Conservation (phyloP, 2,888 invertebrate genomes). For the Zonitis immaculata region DNA sequence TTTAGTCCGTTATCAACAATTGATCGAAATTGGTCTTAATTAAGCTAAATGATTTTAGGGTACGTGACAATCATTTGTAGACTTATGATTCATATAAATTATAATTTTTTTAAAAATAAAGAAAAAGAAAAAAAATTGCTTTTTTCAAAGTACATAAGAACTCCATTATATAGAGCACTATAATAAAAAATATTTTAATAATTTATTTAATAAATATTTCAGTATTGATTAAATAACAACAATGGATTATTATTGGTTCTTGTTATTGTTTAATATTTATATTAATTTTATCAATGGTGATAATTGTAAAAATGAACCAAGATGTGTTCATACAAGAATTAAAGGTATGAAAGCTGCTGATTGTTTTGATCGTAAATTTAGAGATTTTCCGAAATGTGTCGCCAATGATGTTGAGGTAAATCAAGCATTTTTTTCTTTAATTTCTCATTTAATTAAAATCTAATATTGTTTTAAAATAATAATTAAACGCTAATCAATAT, state of each 20-base stretch:
- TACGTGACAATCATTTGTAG: background rate
- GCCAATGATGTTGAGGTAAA: slow-evolving; percentile 41
- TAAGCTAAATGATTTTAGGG: background rate
- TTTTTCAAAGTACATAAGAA: too few species aligned
- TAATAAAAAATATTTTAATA: too few species aligned
- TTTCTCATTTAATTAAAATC: too few species aligned
- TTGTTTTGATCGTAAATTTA: slow-evolving; percentile 39
- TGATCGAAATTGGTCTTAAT: background rate
- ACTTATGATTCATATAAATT: background rate
- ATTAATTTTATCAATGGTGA: slow-evolving; percentile 8
- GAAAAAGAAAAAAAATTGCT: background rate
- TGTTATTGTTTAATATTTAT: slow-evolving; percentile 6
- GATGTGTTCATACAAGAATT: slow-evolving; percentile 30
- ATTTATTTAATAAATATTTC: too few species aligned
- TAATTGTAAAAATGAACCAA: slow-evolving; percentile 28
- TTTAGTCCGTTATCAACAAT: background rate
- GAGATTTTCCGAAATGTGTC: slow-evolving; percentile 39
- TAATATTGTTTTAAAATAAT: slow-evolving; percentile 1
- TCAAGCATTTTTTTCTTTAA: too few species aligned
- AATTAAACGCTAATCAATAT: background rate
- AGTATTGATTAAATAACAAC: slow-evolving; percentile 7
- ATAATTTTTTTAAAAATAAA: too few species aligned
- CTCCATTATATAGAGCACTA: too few species aligned
- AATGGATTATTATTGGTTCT: slow-evolving; percentile 9
- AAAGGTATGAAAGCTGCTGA: slow-evolving; percentile 40